Percentiles rank a stretch among this genome's conserved stretches.
Conservation (phyloP, 2,113 vertebrate species). For the Struthidea cinerea region DNA sequence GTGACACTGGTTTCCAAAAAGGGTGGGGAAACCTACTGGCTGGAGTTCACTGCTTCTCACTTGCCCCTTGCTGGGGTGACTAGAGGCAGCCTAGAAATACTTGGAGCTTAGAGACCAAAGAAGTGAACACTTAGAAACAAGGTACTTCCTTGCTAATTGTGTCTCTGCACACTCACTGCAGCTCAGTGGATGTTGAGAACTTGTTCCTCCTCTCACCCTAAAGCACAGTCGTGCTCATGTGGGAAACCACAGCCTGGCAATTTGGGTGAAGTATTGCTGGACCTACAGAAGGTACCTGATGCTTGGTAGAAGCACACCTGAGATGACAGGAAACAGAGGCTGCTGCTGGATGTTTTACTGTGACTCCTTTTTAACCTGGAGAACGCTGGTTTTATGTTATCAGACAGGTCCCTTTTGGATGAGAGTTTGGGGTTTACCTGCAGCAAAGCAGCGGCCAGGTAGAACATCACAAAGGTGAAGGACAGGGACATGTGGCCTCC, state of each 20-base stretch:
- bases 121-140: background rate
- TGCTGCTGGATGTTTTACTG: background rate
- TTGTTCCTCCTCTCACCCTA: background rate
- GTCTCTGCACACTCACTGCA: background rate
- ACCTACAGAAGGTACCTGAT: background rate
- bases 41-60: background rate
- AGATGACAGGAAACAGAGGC: background rate
- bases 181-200: background rate
- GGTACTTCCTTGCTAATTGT: background rate
- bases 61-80: background rate
- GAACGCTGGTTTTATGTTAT: background rate
- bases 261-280: background rate
- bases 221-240: background rate
- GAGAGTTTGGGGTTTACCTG: slow-evolving; percentile 78
- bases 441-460: slow-evolving; percentile 83
- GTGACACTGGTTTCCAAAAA: background rate
- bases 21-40: background rate
- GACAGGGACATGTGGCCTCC: slow-evolving; percentile 74
- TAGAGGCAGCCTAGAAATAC: background rate
- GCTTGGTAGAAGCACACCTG: background rate
- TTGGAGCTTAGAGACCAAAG: background rate
- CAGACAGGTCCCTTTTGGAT: background rate
- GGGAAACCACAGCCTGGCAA: background rate
- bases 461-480: slow-evolving; percentile 79
- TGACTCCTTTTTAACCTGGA: background rate